Conservation (phyloP, 2,113 vertebrate genomes). For the Notechis scutatus region DNA sequence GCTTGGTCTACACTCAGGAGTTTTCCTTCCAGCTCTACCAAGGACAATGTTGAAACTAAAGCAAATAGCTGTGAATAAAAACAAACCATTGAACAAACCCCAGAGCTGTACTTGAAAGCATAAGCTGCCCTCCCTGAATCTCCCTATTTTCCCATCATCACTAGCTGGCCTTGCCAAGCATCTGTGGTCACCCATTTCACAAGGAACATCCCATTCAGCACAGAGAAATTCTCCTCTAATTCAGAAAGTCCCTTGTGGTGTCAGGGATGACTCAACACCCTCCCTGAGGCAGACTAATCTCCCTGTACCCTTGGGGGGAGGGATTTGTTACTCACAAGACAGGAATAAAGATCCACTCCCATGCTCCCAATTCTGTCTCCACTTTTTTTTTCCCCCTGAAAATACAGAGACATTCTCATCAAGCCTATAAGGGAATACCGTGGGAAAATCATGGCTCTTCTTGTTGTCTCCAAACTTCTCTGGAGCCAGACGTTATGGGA, state of each 20-base stretch:
- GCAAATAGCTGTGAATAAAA: neutral
- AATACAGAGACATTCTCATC: conserved; percentile 31
- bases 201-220: neutral
- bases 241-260: neutral
- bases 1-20: neutral
- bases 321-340: neutral
- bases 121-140: neutral
- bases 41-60: neutral
- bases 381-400: conserved; percentile 1
- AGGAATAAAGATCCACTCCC: neutral
- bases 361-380: neutral
- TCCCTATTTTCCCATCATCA: neutral
- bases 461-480: conserved; percentile 44
- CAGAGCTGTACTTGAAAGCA: neutral
- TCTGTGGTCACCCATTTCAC: conserved; percentile 14
- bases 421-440: conserved; percentile 48
- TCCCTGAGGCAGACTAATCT: neutral
- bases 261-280: neutral
- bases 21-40: neutral
- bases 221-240: neutral
- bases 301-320: neutral
- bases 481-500: conserved; percentile 46
- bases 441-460: conserved; percentile 48
- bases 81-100: neutral
- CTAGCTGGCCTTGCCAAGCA: neutral